phyloP scores from a whole-genome alignment of 1,140 invertebrate genomes.

The Triops cancriformis region DNA sequence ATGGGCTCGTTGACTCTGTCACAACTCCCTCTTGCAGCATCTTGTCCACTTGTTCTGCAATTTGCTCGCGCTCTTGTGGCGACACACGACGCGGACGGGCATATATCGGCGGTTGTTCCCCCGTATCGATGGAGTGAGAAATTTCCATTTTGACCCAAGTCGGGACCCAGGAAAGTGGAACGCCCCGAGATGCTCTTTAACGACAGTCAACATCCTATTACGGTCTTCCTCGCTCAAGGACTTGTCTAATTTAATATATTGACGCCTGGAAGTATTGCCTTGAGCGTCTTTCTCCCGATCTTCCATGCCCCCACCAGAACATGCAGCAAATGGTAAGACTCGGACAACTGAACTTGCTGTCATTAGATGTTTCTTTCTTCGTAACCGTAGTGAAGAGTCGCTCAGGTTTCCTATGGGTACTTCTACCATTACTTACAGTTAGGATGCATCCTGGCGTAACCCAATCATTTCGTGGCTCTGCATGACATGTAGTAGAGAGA shows the following conservation, averaged over 20 bases:
- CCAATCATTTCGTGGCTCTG: neutral
- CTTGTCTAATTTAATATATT: neutral
- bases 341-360: neutral
- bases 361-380: neutral
- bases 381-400: neutral
- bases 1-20: conserved; percentile 30
- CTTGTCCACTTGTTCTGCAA: conserved; percentile 3
- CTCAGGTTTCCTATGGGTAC: neutral
- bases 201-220: neutral
- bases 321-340: neutral
- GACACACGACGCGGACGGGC: conserved; percentile 2
- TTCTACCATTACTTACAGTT: neutral
- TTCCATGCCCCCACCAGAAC: neutral
- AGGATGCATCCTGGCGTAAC: neutral
- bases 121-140: neutral
- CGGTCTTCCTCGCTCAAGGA: neutral
- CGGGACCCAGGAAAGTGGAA: too few species aligned
- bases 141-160: too few species aligned
- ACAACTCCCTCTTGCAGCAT: conserved; percentile 22
- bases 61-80: neutral
- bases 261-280: neutral
- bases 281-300: neutral
- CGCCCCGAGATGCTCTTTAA: neutral
- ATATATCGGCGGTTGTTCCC: neutral
- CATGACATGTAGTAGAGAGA: neutral